Conservation (phyloP, 2,113 vertebrate species). For the Oxyura jamaicensis region DNA sequence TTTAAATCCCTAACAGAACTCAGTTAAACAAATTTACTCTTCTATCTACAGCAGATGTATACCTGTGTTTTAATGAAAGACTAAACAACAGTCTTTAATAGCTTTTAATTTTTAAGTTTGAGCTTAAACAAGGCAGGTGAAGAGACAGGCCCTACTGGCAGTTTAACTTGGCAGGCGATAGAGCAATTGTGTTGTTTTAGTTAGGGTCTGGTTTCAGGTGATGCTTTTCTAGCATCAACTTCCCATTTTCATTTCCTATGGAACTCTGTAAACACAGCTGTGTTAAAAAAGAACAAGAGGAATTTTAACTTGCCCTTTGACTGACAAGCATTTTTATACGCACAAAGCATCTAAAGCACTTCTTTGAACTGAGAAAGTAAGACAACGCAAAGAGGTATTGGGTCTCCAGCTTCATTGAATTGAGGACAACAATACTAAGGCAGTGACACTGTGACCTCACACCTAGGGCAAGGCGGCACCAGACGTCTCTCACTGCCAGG, state of each 20-base stretch:
- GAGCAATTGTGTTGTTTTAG: neutral
- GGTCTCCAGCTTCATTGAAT: neutral
- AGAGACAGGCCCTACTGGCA: slow-evolving; percentile 1
- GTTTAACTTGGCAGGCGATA: neutral
- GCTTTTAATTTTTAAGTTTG: slow-evolving; percentile 44
- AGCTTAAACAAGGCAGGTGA: slow-evolving; percentile 7
- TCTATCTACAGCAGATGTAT: neutral
- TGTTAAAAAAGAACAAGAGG: neutral
- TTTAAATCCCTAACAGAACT: slow-evolving; percentile 43
- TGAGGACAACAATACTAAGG: neutral
- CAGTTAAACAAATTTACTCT: slow-evolving; percentile 62
- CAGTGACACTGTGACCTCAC: neutral
- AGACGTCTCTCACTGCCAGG: neutral
- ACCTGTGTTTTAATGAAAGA: slow-evolving; percentile 36
- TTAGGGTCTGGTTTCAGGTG: neutral
- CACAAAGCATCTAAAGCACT: neutral
- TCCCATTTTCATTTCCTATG: neutral
- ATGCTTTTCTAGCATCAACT: neutral
- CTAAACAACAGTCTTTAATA: slow-evolving; percentile 44
- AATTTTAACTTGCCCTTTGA: neutral
- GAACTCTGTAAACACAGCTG: neutral
- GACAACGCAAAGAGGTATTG: neutral
- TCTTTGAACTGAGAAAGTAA: neutral
- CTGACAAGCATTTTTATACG: neutral
- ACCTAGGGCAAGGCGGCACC: neutral